These are phyloP conservation scores for Sinocyclocheilus grahami DNA, from an alignment of 2,113 vertebrate species.

Conservation along the genomic window DNA sequence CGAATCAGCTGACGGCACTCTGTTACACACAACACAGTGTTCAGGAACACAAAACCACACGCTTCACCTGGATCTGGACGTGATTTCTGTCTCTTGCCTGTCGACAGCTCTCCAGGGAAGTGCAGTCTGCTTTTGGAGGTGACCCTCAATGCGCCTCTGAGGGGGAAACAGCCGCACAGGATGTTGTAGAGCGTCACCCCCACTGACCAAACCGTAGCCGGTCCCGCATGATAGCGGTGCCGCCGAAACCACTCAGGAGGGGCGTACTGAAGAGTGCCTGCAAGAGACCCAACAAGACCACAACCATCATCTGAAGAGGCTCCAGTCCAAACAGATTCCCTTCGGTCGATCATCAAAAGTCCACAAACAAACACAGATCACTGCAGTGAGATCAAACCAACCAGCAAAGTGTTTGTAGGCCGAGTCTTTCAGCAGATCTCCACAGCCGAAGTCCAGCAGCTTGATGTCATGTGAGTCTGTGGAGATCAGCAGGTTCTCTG, in stretches of 20 bases:
- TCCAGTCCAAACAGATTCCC: neutral
- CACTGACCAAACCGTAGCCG: too few relatives aligned
- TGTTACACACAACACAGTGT: too few relatives aligned
- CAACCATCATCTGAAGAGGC: neutral
- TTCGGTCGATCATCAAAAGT: neutral
- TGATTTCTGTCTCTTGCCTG: too few relatives aligned
- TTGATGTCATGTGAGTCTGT: slow-evolving; percentile 62
- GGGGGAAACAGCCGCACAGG: too few relatives aligned
- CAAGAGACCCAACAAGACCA: neutral
- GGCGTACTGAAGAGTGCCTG: slow-evolving; percentile 64
- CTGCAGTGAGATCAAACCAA: slow-evolving; percentile 25
- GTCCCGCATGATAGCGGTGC: too few relatives aligned
- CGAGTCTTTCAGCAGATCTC: slow-evolving; percentile 56
- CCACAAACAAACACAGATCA: neutral
- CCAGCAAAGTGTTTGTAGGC: slow-evolving; percentile 63
- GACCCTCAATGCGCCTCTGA: too few relatives aligned
- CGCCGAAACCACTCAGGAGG: slow-evolving; percentile 63
- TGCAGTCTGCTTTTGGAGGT: too few relatives aligned
- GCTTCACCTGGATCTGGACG: too few relatives aligned
- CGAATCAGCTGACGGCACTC: too few relatives aligned
- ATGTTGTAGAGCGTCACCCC: too few relatives aligned
- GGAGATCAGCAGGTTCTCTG: slow-evolving; percentile 75
- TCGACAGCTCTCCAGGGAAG: too few relatives aligned
- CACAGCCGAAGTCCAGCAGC: slow-evolving; percentile 70
- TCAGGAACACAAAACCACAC: too few relatives aligned